Evolutionary conservation across 2,888 invertebrate genomes (phyloP).

Genomic region (Alentia gelatinosa): DNA sequence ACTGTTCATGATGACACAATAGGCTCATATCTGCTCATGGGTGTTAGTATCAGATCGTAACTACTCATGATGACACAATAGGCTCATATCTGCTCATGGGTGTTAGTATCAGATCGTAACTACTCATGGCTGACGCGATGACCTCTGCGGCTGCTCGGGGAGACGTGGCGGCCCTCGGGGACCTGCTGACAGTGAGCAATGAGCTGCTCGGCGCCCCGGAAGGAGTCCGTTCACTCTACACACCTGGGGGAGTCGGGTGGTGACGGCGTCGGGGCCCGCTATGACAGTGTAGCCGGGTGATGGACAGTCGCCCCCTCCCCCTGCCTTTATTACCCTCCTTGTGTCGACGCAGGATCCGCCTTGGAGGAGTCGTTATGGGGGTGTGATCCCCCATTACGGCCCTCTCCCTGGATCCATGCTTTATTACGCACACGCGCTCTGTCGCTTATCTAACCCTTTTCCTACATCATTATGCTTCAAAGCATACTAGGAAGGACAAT

Average conservation of each 20-base stretch:
- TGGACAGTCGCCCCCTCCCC: not conserved
- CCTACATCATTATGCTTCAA: too few species aligned
- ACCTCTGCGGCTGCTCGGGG: not conserved
- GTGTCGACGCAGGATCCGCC: not conserved
- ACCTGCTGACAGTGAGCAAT: not conserved
- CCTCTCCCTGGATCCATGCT: not conserved
- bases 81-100: too few species aligned
- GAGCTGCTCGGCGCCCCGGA: not conserved
- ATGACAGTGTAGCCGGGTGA: not conserved
- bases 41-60: too few species aligned
- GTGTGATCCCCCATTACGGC: not conserved
- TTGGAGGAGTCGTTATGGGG: not conserved
- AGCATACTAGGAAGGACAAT: too few species aligned
- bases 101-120: too few species aligned
- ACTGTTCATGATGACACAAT: not conserved
- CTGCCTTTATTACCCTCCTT: slow-evolving; percentile 20
- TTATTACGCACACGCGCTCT: not conserved
- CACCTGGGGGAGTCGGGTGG: slow-evolving; percentile 15
- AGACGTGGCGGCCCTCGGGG: not conserved
- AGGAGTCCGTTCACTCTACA: not conserved
- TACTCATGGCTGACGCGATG: too few species aligned
- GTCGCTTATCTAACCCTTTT: too few species aligned
- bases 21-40: too few species aligned
- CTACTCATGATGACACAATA: too few species aligned
- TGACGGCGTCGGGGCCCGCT: not conserved